These are phyloP conservation scores for Lasaia peninsularis DNA, from an alignment of 1,140 invertebrate species.

Conservation along the genomic window DNA sequence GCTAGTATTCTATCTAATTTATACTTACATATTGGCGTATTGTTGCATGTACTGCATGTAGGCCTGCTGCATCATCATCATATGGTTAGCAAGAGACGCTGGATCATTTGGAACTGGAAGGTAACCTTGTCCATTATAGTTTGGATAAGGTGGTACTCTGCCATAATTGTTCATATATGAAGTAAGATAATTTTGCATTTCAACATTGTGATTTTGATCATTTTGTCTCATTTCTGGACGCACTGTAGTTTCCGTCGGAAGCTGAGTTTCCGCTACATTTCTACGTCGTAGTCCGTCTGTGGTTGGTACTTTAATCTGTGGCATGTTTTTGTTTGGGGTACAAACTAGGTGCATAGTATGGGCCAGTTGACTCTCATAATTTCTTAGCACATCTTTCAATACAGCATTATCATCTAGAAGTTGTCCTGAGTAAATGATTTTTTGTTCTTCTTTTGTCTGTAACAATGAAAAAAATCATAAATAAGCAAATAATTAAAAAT, in stretches of 20 bases:
- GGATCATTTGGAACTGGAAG: slow-evolving; percentile 51
- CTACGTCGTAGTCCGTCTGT: slow-evolving; percentile 59
- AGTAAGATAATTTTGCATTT: slow-evolving; percentile 67
- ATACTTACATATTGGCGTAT: slow-evolving; percentile 85
- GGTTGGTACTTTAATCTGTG: slow-evolving; percentile 30
- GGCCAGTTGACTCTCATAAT: slow-evolving; percentile 83
- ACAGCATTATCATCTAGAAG: slow-evolving; percentile 86
- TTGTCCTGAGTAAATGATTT: slow-evolving; percentile 94
- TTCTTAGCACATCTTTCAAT: slow-evolving; percentile 88
- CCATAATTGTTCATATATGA: slow-evolving; percentile 64
- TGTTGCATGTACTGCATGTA: slow-evolving; percentile 91
- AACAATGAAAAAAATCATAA: slow-evolving; percentile 20
- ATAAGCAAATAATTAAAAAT: neutral
- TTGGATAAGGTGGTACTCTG: slow-evolving; percentile 59
- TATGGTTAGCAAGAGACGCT: slow-evolving; percentile 75
- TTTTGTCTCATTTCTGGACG: slow-evolving; percentile 62
- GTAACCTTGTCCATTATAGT: slow-evolving; percentile 53
- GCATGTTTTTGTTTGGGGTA: slow-evolving; percentile 70
- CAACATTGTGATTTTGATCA: slow-evolving; percentile 65
- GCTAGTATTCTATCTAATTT: no score
- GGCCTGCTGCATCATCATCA: slow-evolving; percentile 87
- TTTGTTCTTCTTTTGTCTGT: slow-evolving; percentile 88
- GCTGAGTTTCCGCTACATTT: slow-evolving; percentile 34
- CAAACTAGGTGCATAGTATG: slow-evolving; percentile 92
- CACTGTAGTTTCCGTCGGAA: slow-evolving; percentile 23